Evolutionary conservation across 2,888 invertebrate species (phyloP), one percentile per base, ranked within the genome.

Genomic region (Scaptomyza reducta): DNA sequence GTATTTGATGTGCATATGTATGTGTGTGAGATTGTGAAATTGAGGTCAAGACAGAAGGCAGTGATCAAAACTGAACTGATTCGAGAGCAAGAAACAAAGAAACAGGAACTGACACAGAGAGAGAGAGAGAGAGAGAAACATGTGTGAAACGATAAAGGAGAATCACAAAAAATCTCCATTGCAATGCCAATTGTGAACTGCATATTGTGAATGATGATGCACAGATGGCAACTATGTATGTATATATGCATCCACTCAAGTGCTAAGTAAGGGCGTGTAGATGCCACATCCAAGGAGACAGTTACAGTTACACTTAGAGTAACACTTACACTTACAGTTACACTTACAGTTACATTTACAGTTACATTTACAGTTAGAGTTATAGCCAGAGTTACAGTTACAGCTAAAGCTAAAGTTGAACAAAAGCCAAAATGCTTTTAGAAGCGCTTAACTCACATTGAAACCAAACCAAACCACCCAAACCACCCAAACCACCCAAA

Each of bases 11-110:
- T 18, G 6, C 10, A 18, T 25, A 47, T 14, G 29, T 57, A 9
- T 51, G 31, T 45, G 27, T 55, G 25, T 27, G 77, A 72, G 73
- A 72, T 80, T 84, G 82, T 72, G 65, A 63, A 81, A 81, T 87
- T 85, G 87, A 81, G 80, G 80, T 87, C 80, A 87, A 70, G 82
- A 78, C 47, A 40, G 3, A 22, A 40, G 59, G 56, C 77, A 53
- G 45, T 59, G 74, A 77, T 73, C 77, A 62, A 72, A 13, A 38
- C 22, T 13, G 16, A 45, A 16, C 11, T 16, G 45, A 27, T 2
- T 35, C 11, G n/a, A 35, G 35, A n/a, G 35, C 29, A 22, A 10
- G 11, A 22, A 33, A 18, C 25, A 18, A 4, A 51, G 25, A 58
- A 31, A 29, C 29, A 27, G 44, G 13, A 40, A 38, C 31, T n/a